Evolutionary conservation across 2,113 vertebrate species (phyloP).

Genomic region (Zeus faber): DNA sequence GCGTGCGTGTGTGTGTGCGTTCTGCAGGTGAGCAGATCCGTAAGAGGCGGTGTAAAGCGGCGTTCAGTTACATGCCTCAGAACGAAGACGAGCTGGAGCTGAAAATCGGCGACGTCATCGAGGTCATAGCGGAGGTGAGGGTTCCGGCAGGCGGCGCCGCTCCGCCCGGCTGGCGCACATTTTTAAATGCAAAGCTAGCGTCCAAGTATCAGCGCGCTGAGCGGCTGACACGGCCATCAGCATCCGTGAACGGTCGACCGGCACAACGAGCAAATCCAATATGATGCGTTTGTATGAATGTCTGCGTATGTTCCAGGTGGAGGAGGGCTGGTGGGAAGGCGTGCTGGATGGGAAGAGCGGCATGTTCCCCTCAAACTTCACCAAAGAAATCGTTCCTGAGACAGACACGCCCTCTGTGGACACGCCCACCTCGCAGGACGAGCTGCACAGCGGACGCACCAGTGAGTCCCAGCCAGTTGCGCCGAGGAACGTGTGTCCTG

Average conservation of each 20-base stretch:
- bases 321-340: slow-evolving; percentile 99
- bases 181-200: not conserved
- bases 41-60: slow-evolving; percentile 91
- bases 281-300: not conserved
- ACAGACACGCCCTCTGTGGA: slow-evolving; percentile 77
- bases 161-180: not conserved
- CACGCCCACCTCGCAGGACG: slow-evolving; percentile 81
- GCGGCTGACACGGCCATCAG: too few relatives aligned
- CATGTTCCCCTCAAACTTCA: slow-evolving; percentile 99
- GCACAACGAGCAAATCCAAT: too few relatives aligned
- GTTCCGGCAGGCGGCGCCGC: not conserved
- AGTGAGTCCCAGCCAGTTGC: slow-evolving; percentile 77
- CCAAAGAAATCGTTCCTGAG: slow-evolving; percentile 79
- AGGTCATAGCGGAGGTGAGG: slow-evolving; percentile 88
- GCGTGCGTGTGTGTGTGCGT: slow-evolving; percentile 26
- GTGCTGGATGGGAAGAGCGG: slow-evolving; percentile 89
- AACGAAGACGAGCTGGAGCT: slow-evolving; percentile 96
- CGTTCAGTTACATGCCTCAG: slow-evolving; percentile 95
- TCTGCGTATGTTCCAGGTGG: slow-evolving; percentile 80
- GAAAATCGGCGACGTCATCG: slow-evolving; percentile 95
- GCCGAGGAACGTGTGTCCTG: too few relatives aligned
- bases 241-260: too few relatives aligned
- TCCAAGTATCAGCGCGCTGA: too few relatives aligned
- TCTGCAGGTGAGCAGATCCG: slow-evolving; percentile 84
- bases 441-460: slow-evolving; percentile 78